Evolutionary conservation across 2,797 vertebrate genomes (phyloP).

Genomic region (Cryptoblepharus egeriae): DNA sequence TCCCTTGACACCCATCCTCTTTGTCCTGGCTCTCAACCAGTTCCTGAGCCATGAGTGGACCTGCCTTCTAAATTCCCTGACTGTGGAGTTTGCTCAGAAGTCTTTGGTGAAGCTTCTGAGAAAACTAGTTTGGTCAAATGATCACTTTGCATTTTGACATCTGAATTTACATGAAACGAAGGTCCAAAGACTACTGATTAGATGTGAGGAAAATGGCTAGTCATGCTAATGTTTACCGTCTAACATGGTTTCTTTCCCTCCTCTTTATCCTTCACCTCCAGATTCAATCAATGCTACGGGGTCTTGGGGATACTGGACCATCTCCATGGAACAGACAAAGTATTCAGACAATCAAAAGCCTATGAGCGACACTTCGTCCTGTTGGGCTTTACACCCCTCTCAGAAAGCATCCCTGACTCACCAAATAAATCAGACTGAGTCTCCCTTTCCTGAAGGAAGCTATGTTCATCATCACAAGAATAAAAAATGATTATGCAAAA

Average conservation of each 20-base stretch:
- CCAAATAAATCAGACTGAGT: slow-evolving; percentile 72
- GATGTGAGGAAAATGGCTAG: background rate
- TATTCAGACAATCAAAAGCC: slow-evolving; percentile 86
- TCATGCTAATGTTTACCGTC: background rate
- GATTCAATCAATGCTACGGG: slow-evolving; percentile 93
- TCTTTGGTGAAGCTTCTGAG: no score
- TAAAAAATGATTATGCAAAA: slow-evolving; percentile 8
- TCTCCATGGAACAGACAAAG: slow-evolving; percentile 88
- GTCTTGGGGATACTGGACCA: slow-evolving; percentile 90
- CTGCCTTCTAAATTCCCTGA: no score
- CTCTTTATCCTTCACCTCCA: slow-evolving; percentile 59
- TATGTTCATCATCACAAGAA: background rate
- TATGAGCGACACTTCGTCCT: slow-evolving; percentile 87
- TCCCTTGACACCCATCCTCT: no score
- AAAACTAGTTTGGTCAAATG: background rate
- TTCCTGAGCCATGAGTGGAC: no score
- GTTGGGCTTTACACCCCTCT: slow-evolving; percentile 85
- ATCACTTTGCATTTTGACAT: background rate
- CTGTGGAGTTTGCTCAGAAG: no score
- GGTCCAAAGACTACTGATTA: background rate
- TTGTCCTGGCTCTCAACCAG: no score
- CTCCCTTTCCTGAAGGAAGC: background rate
- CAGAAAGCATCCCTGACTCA: slow-evolving; percentile 84
- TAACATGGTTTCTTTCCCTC: background rate
- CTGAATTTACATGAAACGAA: background rate